phyloP scores from a whole-genome alignment of 2,113 vertebrate genomes.

The Neofelis nebulosa region DNA sequence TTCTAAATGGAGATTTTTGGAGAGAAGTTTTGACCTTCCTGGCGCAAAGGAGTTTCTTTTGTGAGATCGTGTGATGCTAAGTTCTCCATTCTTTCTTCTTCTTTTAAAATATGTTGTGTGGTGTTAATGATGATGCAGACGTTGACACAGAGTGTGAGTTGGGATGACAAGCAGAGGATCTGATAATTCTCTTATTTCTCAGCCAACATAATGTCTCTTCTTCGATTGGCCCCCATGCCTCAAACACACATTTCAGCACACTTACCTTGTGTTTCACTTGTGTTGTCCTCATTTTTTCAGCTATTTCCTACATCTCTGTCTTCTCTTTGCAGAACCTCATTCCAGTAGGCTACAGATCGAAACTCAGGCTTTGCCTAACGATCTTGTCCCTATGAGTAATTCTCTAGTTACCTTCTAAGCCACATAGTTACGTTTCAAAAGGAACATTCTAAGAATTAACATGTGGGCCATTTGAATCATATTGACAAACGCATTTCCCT shows the following conservation, averaged over 20 bases:
- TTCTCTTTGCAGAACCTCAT: neutral
- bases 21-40: neutral
- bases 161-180: neutral
- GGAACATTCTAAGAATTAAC: neutral
- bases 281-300: neutral
- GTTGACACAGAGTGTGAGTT: neutral
- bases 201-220: neutral
- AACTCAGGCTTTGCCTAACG: neutral
- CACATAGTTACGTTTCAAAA: neutral
- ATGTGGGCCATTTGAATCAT: neutral
- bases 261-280: neutral
- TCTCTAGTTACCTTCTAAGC: neutral
- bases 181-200: neutral
- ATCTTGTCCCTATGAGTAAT: neutral
- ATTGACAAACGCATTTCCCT: constrained; percentile 18
- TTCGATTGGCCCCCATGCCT: neutral
- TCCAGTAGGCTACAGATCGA: neutral
- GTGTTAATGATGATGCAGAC: neutral
- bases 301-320: neutral
- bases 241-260: neutral
- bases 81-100: neutral
- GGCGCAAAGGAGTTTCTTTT: neutral
- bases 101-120: neutral
- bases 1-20: neutral
- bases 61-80: neutral